These are phyloP conservation scores for Gopherus flavomarginatus DNA, from an alignment of 2,113 vertebrate species.

Conservation along the genomic window DNA sequence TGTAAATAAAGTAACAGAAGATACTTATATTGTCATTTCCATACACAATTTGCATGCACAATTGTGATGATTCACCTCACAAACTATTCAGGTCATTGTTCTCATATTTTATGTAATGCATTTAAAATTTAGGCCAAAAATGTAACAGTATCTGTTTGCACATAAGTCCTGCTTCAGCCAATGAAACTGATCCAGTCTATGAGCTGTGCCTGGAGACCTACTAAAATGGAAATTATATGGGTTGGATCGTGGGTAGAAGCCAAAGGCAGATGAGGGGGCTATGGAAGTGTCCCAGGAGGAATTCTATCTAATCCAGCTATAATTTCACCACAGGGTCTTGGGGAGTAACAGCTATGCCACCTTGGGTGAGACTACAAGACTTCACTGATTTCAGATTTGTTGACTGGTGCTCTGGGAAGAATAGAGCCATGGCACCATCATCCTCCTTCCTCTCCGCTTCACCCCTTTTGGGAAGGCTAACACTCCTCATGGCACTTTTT, in stretches of 20 bases:
- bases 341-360: background rate
- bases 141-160: background rate
- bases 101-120: background rate
- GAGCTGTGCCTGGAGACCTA: background rate
- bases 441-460: background rate
- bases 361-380: background rate
- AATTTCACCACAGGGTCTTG: background rate
- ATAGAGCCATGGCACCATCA: background rate
- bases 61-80: background rate
- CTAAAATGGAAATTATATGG: background rate
- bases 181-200: background rate
- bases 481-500: background rate
- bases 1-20: conserved; percentile 11
- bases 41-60: background rate
- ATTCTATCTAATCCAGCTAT: background rate
- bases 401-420: background rate
- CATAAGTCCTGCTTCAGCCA: background rate
- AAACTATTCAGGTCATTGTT: background rate
- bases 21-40: background rate
- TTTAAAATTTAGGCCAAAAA: background rate
- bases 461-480: background rate
- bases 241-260: background rate
- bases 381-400: background rate
- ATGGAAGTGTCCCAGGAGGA: background rate
- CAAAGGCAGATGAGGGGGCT: background rate